Evolutionary conservation across 2,888 invertebrate species (phyloP).

Genomic region (Andricus quercusramuli): DNA sequence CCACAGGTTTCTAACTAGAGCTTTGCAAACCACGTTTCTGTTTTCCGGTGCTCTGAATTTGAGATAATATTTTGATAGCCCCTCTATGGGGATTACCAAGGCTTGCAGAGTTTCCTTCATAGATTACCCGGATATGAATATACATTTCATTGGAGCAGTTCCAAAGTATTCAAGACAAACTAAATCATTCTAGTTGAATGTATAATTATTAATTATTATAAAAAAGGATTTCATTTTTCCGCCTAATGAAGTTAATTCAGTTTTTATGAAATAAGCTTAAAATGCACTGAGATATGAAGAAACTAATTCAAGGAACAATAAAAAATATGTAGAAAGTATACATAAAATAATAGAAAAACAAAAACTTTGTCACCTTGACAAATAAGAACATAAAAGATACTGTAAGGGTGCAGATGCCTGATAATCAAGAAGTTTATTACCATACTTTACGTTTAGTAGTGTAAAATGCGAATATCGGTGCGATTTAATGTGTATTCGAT

Average conservation of each 20-base stretch:
- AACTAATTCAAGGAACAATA: too few relatives aligned
- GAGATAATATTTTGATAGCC: constrained; percentile 60
- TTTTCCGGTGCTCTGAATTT: constrained; percentile 56
- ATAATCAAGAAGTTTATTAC: background rate
- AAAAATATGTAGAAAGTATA: too few relatives aligned
- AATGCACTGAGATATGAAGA: too few relatives aligned
- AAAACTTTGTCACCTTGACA: background rate
- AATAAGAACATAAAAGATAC: background rate
- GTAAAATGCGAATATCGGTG: background rate
- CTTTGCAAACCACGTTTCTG: constrained; percentile 50
- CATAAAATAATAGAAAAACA: background rate
- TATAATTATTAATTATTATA: background rate
- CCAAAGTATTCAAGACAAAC: background rate
- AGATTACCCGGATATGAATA: background rate
- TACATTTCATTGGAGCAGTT: background rate
- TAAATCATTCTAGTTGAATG: background rate
- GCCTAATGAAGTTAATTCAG: too few relatives aligned
- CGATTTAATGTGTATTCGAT: constrained; percentile 28
- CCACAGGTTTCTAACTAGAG: constrained; percentile 57
- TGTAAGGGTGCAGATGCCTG: background rate
- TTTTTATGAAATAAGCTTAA: too few relatives aligned
- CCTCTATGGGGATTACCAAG: constrained; percentile 63
- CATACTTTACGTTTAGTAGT: background rate
- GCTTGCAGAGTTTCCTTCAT: constrained; percentile 59
- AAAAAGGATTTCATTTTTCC: too few relatives aligned